phyloP scores from a whole-genome alignment of 2,113 vertebrate species.

The Pleuronectes platessa region DNA sequence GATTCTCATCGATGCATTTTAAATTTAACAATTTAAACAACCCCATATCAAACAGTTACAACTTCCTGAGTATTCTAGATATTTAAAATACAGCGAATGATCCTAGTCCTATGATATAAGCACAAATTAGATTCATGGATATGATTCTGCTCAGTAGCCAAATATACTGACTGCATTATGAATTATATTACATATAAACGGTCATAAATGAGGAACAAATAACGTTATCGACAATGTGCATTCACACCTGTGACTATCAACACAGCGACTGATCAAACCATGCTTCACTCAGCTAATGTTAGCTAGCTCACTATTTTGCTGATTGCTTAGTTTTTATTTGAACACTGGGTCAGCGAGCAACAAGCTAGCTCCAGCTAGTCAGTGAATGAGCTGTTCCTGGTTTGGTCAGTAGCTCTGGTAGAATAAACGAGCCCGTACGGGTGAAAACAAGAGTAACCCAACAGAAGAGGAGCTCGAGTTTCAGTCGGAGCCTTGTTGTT shows the following conservation, averaged over 20 bases:
- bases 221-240: neutral
- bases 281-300: neutral
- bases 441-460: neutral
- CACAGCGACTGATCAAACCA: neutral
- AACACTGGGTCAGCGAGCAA: neutral
- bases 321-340: constrained; percentile 9
- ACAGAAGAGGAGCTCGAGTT: neutral
- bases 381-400: too few relatives aligned
- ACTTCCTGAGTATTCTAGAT: too few relatives aligned
- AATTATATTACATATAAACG: neutral
- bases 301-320: constrained; percentile 20
- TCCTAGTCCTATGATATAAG: too few relatives aligned
- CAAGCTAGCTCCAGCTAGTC: neutral
- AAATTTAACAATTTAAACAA: neutral
- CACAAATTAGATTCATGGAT: too few relatives aligned
- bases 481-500: constrained; percentile 5
- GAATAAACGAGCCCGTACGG: neutral
- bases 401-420: neutral
- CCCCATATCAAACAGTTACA: too few relatives aligned
- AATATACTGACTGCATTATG: too few relatives aligned
- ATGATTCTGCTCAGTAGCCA: too few relatives aligned
- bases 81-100: too few relatives aligned
- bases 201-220: neutral
- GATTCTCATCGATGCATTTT: neutral
- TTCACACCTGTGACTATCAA: neutral